Evolutionary conservation across 2,888 invertebrate genomes (phyloP), one percentile per base, ranked within the genome.

Genomic region (Drosophila affinis): DNA sequence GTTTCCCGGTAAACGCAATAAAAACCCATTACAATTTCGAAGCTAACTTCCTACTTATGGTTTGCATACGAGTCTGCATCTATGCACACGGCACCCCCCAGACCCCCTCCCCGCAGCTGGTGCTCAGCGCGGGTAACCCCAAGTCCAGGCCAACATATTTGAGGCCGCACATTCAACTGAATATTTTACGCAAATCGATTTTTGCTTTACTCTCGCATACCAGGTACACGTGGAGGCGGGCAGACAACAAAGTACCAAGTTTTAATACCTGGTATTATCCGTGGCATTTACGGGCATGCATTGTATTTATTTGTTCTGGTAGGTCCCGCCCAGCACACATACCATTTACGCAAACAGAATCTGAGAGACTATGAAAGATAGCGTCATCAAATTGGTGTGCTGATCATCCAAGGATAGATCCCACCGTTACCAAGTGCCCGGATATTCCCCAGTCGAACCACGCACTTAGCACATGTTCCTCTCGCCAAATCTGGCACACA

Each of bases 111-210:
- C 32, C 12, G 2, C 3, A 29, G 57, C 39, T 62, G 34, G n/a
- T 10, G 34, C 17, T 29, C 29, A 48, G 21, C 12, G 6, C n/a
- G 17, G n/a, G 27, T 55, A 29, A 18, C 45, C 24, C 44, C 21
- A 18, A 17, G 9, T 10, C 45, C 55, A 45, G 24, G 57, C 34
- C 1, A 34, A 10, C 18, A 53, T 14, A 44, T 34, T 47, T 39
- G 9, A 46, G 29, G 44, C 58, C 17, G 45, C 45, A 55, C 61
- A 70, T 44, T 34, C 44, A 71, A 55, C 34, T 70, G 62, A 47
- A 71, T 60, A 71, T 60, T 76, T 63, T 34, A 65, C 39, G 29
- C 21, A 59, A 71, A 86, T 79, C 78, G 83, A 86, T 83, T 76
- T 67, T 64, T 39, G 49, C 59, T 78, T 72, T 68, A 47, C 76